A percentile compares a stretch with the other conserved stretches of the same genome.
phyloP scores from a whole-genome alignment of 2,797 vertebrate genomes.

The Stomatorhinus walkeri region DNA sequence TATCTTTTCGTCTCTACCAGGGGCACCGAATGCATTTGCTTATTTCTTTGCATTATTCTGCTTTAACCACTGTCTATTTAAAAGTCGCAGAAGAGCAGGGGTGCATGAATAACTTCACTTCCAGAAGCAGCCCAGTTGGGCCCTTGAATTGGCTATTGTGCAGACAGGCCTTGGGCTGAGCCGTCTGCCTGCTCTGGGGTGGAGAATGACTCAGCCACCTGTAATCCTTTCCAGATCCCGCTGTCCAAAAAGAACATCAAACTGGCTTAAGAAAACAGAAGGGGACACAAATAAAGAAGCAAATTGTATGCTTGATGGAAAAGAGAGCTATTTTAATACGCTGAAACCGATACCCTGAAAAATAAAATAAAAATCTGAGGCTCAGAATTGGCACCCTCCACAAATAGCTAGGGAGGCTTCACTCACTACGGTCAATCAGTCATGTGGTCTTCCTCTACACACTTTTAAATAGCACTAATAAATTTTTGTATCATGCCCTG shows the following conservation, averaged over 20 bases:
- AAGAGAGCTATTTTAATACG: slow-evolving; percentile 11
- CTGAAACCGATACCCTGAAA: slow-evolving; percentile 7
- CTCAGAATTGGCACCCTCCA: not conserved
- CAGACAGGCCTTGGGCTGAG: not conserved
- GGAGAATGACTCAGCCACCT: slow-evolving; percentile 19
- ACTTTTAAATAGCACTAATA: not conserved
- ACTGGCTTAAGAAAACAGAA: slow-evolving; percentile 4
- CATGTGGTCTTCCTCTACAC: not conserved
- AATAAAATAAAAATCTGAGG: not conserved
- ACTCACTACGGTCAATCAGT: not conserved
- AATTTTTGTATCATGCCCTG: not conserved
- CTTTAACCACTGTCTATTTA: not conserved
- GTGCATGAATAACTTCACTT: not conserved
- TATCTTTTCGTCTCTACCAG: not conserved
- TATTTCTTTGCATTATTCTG: not conserved
- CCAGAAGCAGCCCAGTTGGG: not conserved
- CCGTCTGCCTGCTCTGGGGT: not conserved
- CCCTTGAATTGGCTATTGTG: not conserved
- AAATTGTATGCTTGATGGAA: not conserved
- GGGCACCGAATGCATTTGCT: not conserved
- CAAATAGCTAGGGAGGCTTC: not conserved
- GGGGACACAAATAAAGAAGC: not conserved
- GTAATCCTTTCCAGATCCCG: slow-evolving; percentile 23
- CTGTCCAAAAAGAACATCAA: slow-evolving; percentile 14
- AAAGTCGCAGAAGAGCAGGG: not conserved